Percentiles rank a stretch among this genome's conserved stretches.
These are phyloP conservation scores for Hirtodrosophila trivittata DNA, from an alignment of 2,888 invertebrate species.

Conservation along the genomic window DNA sequence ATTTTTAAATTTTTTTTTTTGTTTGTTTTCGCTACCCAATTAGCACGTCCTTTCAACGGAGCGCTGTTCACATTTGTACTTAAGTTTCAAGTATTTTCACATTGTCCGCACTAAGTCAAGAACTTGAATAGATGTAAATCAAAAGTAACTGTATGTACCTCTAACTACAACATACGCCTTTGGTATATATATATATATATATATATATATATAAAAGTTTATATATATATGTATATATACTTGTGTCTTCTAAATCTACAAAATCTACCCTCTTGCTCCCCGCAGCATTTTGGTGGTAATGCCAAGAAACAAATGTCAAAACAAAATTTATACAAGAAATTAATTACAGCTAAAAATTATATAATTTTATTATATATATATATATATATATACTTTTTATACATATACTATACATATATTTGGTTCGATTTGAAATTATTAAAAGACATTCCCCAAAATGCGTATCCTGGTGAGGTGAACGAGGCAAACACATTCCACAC, in stretches of 20 bases:
- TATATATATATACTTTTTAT: too few species aligned
- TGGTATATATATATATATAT: constrained; percentile 1
- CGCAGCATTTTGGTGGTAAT: constrained; percentile 33
- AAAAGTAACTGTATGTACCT: constrained; percentile 7
- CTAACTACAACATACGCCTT: not conserved
- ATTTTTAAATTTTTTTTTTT: not conserved
- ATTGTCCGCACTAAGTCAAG: constrained; percentile 47
- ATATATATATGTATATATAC: too few species aligned
- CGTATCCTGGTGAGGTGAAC: constrained; percentile 11
- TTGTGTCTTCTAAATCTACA: not conserved
- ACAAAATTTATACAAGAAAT: too few species aligned
- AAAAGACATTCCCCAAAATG: constrained; percentile 23
- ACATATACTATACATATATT: too few species aligned
- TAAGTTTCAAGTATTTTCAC: constrained; percentile 42
- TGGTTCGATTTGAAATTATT: too few species aligned
- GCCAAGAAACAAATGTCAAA: constrained; percentile 9
- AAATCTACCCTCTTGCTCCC: constrained; percentile 31
- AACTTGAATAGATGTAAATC: constrained; percentile 45
- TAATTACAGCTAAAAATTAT: too few species aligned
- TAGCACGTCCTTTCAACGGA: constrained; percentile 12
- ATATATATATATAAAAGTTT: not conserved
- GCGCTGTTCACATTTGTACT: constrained; percentile 45
- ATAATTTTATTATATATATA: too few species aligned
- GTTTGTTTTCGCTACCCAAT: not conserved
- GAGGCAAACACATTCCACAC: constrained; percentile 54